Evolutionary conservation across 1,140 invertebrate genomes (phyloP).

Genomic region (Bombyx mandarina): DNA sequence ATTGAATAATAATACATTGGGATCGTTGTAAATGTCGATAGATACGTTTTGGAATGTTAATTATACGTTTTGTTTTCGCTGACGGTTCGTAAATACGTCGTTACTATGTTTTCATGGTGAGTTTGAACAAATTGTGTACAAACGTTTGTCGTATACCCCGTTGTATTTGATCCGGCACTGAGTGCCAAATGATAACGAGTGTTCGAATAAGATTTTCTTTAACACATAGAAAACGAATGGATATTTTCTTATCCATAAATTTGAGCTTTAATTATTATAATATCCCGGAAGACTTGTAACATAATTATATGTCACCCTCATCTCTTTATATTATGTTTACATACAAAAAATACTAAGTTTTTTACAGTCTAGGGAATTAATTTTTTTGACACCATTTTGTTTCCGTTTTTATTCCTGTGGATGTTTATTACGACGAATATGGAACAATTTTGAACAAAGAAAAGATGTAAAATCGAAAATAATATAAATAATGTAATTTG

Average conservation of each 20-base stretch:
- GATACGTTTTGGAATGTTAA: too few relatives aligned
- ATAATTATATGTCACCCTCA: slow-evolving; percentile 14
- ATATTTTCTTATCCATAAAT: slow-evolving; percentile 44
- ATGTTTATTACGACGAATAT: slow-evolving; percentile 36
- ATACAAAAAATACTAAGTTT: slow-evolving; percentile 26
- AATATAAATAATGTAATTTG: slow-evolving; percentile 45
- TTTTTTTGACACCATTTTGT: too few relatives aligned
- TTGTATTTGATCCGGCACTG: slow-evolving; percentile 20
- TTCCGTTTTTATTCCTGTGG: slow-evolving; percentile 9
- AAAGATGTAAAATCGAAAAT: slow-evolving; percentile 40
- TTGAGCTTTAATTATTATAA: slow-evolving; percentile 67
- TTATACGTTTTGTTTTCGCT: not conserved
- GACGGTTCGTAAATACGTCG: not conserved
- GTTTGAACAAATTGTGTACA: slow-evolving; percentile 27
- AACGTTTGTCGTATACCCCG: slow-evolving; percentile 24
- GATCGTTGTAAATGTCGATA: too few relatives aligned
- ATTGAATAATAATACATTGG: too few relatives aligned
- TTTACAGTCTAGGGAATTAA: slow-evolving; percentile 22
- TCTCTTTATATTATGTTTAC: not conserved
- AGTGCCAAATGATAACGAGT: slow-evolving; percentile 32
- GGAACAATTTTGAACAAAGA: slow-evolving; percentile 37
- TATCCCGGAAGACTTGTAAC: slow-evolving; percentile 43
- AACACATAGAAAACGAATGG: slow-evolving; percentile 28
- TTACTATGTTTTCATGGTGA: slow-evolving; percentile 18
- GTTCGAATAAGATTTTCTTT: slow-evolving; percentile 32